Conservation (phyloP, 2,888 invertebrate species). For the Resseliella maxima region DNA sequence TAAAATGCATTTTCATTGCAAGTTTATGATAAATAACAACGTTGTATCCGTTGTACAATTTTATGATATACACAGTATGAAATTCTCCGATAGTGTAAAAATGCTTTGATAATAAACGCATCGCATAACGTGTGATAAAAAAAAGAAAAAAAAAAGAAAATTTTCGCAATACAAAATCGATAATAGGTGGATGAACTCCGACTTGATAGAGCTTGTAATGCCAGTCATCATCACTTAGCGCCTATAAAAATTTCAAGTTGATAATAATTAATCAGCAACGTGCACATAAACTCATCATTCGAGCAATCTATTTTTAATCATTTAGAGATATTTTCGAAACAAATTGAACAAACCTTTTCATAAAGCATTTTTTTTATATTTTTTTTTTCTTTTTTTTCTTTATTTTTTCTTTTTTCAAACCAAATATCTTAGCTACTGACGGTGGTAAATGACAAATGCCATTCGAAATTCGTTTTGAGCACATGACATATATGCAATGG, state of each 20-base stretch:
- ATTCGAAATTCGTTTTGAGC: no score
- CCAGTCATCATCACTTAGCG: not conserved
- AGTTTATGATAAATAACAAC: not conserved
- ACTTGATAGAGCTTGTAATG: not conserved
- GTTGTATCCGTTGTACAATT: not conserved
- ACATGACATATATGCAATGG: not conserved
- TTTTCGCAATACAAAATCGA: not conserved
- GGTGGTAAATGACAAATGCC: not conserved
- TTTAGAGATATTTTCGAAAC: no score
- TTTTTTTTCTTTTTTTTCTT: no score
- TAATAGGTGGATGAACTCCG: conserved; percentile 42
- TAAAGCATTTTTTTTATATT: no score
- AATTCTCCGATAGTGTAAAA: not conserved
- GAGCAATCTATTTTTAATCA: no score
- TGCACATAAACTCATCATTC: not conserved
- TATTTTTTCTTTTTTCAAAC: no score
- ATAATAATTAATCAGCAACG: not conserved
- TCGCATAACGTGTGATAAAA: not conserved
- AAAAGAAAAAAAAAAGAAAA: not conserved
- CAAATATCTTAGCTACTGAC: not conserved
- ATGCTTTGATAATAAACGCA: not conserved
- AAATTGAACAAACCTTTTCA: no score
- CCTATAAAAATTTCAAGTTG: not conserved
- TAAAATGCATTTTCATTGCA: not conserved
- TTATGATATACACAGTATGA: conserved; percentile 1